A percentile compares a stretch with the other conserved stretches of the same genome.
Evolutionary conservation across 2,888 invertebrate species (phyloP).

Genomic region (Lydus trimaculatus): DNA sequence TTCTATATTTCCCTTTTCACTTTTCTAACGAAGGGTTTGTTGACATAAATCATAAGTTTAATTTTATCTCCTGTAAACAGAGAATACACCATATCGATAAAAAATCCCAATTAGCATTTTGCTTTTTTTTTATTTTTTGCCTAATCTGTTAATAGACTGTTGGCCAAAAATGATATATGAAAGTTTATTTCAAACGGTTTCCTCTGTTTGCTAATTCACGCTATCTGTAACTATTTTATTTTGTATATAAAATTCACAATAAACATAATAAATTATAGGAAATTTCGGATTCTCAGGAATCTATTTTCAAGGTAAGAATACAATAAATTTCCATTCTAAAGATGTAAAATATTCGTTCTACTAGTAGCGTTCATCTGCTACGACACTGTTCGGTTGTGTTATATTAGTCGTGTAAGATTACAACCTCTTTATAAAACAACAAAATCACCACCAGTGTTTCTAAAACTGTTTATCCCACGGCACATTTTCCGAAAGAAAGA

Average conservation of each 20-base stretch:
- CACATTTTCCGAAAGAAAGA: too few species aligned
- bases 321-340: too few species aligned
- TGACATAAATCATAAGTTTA: constrained; percentile 50
- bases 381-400: too few species aligned
- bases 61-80: constrained; percentile 52
- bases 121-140: constrained; percentile 37
- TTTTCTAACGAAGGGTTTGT: constrained; percentile 36
- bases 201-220: neutral
- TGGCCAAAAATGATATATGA: constrained; percentile 13
- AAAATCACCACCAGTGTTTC: too few species aligned
- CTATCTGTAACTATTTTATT: neutral
- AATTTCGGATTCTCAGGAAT: neutral
- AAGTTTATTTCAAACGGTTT: neutral
- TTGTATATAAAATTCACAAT: constrained; percentile 3
- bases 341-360: too few species aligned
- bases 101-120: constrained; percentile 48
- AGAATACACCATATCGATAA: constrained; percentile 42
- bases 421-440: too few species aligned
- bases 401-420: too few species aligned
- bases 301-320: too few species aligned
- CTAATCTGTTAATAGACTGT: constrained; percentile 36
- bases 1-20: neutral
- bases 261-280: constrained; percentile 4
- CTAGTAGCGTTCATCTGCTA: too few species aligned
- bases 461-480: too few species aligned